Evolutionary conservation across 2,113 vertebrate species (phyloP), one percentile per base, ranked within the genome.

Genomic region (Burhinus oedicnemus): DNA sequence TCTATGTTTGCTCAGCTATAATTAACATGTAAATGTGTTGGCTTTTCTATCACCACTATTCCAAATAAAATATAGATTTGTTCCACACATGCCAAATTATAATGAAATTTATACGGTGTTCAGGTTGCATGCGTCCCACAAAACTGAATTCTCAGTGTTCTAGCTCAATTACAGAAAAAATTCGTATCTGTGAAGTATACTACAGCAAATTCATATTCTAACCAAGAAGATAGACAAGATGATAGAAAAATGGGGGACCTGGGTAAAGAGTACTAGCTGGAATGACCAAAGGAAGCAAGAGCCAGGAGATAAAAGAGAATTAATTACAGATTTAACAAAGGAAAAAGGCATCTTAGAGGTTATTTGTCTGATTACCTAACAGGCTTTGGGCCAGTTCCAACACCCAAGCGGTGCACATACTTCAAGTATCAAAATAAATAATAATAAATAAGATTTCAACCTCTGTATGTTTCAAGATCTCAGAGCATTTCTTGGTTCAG

Each of bases 141-240:
- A 77, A 89, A 87, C 1, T 25, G 52, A 83, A 77, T 40, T 86
- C 36, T 58, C 25, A 72, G 22, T 64, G 15, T 72, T 68, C 42
- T 27, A 68, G 29, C 7, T 87, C 70, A 57, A 14, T 47, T 57
- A 75, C 36, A 79, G 36, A 70, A 85, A 79, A 25, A 93, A 86
- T 8, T 8, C 0, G 0, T 61, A 62, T 27, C 30, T 70, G 22
- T 55, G n/a, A 75, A 66, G 6, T 30, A 38, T 10, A 22, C 34
- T 49, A n/a, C 52, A 52, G 13, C 42, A 82, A 75, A 60, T 36
- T 81, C 2, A 36, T 22, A 47, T 54, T 80, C n/a, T 69, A 60
- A 58, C 7, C 30, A 71, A 66, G 57, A 54, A 38, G 4, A 23
- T 2, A 88, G 42, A 65, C 23, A 61, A n/a, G 65, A 57, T 0